Conservation (phyloP, 2,113 vertebrate genomes). For the Megaleporinus macrocephalus region DNA sequence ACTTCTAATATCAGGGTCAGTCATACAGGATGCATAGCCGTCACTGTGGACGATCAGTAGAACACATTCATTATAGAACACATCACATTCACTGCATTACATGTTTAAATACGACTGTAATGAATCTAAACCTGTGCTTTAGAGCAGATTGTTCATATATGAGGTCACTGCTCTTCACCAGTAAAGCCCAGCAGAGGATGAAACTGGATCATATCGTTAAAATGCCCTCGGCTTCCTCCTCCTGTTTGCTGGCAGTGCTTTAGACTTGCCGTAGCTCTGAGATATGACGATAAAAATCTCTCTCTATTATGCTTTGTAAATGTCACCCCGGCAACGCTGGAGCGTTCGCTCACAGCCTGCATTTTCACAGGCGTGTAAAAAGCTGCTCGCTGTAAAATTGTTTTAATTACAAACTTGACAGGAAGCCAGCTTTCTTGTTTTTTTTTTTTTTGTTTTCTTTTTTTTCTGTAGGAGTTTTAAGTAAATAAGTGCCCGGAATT, state of each 20-base stretch:
- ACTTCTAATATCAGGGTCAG: neutral
- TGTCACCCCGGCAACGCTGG: conserved; percentile 37
- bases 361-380: conserved; percentile 58
- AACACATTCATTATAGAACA: neutral
- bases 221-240: neutral
- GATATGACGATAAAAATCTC: conserved; percentile 44
- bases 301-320: conserved; percentile 56
- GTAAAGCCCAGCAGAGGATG: neutral
- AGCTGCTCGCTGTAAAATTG: conserved; percentile 60
- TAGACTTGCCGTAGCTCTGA: conserved; percentile 16
- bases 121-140: neutral
- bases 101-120: neutral
- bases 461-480: conserved; percentile 50
- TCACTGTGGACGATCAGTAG: neutral
- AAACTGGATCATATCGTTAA: conserved; percentile 2
- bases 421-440: conserved; percentile 49
- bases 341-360: conserved; percentile 27
- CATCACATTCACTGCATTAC: neutral
- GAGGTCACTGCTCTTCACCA: neutral
- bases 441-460: conserved; percentile 1
- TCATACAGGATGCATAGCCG: neutral
- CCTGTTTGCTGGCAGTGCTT: conserved; percentile 16
- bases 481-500: conserved; percentile 54
- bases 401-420: conserved; percentile 65
- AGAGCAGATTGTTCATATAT: neutral